Evolutionary conservation across 2,797 vertebrate species (phyloP), one percentile per base, ranked within the genome.

Genomic region (Arrhamphus sclerolepis): DNA sequence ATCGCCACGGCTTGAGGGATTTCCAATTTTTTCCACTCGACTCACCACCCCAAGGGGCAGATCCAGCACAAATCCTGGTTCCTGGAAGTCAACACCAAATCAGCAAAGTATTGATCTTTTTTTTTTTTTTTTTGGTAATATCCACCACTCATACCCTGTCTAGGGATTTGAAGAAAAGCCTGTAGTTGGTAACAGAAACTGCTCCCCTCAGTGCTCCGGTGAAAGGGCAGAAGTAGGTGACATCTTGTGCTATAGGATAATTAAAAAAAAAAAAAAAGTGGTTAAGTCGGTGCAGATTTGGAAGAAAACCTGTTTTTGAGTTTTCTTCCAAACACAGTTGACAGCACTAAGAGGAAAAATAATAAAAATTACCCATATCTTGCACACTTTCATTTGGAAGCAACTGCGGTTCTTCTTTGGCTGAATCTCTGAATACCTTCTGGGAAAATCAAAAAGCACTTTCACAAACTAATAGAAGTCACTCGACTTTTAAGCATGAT

Each of bases 161-260:
- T 81, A 93, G 94, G 86, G 94, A 95, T 89, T 94, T 98, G 89
- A 99, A 99, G 89, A 97, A 98, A n/a, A 99, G 89, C 63, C 96
- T 95, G 84, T 98, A 99, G 92, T 96, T 98, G 56, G 97, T 98
- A 64, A 98, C 92, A 1, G 93, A 97, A 72, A 99, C 85, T 0
- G 91, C 94, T 85, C 97, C 98, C 78, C 94, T 92, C 55, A 98
- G 85, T 46, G 95, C 94, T 80, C 96, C 98, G 62, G 93, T 93
- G 82, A 98, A 98, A 2, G 97, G 98, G 80, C 97, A 99, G 86
- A 99, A 97, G 62, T 98, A 98, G 60, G 96, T 97, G 69, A 98
- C 93, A 71, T 99, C 96, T 87, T 96, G 95, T 50, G 94, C 97
- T 99, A 80, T 10, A 78, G 72, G 75, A 38, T 5, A 50, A 9